Evolutionary conservation across 2,888 invertebrate species (phyloP).

Genomic region (Hyles lineata): DNA sequence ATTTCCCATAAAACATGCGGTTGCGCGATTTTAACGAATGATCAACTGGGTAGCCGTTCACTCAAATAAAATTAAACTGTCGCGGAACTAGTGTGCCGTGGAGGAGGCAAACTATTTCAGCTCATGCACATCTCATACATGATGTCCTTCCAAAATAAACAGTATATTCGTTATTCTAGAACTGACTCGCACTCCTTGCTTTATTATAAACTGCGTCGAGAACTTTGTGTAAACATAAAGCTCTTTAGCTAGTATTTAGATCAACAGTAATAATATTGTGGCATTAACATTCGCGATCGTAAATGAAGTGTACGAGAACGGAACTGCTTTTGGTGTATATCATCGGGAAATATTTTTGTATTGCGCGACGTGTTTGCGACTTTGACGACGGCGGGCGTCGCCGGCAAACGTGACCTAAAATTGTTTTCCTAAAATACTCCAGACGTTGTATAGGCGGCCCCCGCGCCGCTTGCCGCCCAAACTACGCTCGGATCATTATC

Average conservation of each 20-base stretch:
- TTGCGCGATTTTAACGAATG: conserved; percentile 45
- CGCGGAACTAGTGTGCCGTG: conserved; percentile 36
- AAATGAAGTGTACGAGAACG: background rate
- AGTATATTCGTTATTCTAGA: conserved; percentile 5
- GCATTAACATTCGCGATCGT: background rate
- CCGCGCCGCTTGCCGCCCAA: conserved; percentile 58
- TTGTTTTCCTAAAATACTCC: conserved; percentile 81
- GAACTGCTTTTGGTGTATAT: conserved; percentile 3
- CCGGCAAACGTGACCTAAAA: conserved; percentile 75
- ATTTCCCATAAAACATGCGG: conserved; percentile 36
- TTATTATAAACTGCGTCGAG: background rate
- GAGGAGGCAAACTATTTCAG: conserved; percentile 36
- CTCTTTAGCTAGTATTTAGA: conserved; percentile 15
- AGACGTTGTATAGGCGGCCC: conserved; percentile 66
- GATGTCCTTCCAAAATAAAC: conserved; percentile 24
- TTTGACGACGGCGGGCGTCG: conserved; percentile 30
- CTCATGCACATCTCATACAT: background rate
- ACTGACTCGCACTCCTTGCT: background rate
- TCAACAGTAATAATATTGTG: background rate
- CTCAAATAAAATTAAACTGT: conserved; percentile 49
- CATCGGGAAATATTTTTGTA: conserved; percentile 33
- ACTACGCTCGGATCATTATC: conserved; percentile 44
- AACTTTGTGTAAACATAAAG: conserved; percentile 12
- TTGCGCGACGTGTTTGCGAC: conserved; percentile 29
- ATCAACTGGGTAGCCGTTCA: conserved; percentile 52